These are phyloP conservation scores for Xiphias gladius DNA, from an alignment of 2,113 vertebrate genomes.

Conservation along the genomic window DNA sequence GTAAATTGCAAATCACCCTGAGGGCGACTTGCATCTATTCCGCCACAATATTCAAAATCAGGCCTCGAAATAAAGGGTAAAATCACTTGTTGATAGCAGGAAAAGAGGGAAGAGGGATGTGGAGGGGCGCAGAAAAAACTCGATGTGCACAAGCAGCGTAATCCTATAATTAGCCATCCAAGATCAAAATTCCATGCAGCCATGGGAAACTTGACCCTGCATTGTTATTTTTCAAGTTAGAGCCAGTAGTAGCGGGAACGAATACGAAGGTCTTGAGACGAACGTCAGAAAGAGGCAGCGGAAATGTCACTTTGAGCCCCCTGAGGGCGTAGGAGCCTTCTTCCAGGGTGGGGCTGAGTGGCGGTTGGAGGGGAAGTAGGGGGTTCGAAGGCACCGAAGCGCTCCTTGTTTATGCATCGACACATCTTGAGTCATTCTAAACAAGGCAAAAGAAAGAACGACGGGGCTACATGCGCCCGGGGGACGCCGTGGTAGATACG, in stretches of 20 bases:
- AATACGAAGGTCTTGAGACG: not conserved
- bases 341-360: not conserved
- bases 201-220: not conserved
- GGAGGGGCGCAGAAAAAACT: not conserved
- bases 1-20: not conserved
- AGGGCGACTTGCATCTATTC: not conserved
- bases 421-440: slow-evolving; percentile 10
- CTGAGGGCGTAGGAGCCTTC: slow-evolving; percentile 4
- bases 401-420: not conserved
- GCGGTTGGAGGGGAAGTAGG: not conserved
- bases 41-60: not conserved
- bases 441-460: slow-evolving; percentile 11
- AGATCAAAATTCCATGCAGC: not conserved
- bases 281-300: slow-evolving; percentile 6
- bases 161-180: not conserved
- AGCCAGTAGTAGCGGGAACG: not conserved
- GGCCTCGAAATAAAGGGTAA: not conserved
- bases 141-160: not conserved
- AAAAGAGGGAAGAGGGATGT: not conserved
- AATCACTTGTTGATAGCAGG: not conserved
- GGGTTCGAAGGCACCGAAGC: too few relatives aligned
- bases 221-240: not conserved
- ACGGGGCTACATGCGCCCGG: not conserved
- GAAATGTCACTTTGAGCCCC: slow-evolving; percentile 9
- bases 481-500: slow-evolving; percentile 18